Evolutionary conservation across 2,888 invertebrate genomes (phyloP), one percentile per base, ranked within the genome.

Genomic region (Noctua janthina): DNA sequence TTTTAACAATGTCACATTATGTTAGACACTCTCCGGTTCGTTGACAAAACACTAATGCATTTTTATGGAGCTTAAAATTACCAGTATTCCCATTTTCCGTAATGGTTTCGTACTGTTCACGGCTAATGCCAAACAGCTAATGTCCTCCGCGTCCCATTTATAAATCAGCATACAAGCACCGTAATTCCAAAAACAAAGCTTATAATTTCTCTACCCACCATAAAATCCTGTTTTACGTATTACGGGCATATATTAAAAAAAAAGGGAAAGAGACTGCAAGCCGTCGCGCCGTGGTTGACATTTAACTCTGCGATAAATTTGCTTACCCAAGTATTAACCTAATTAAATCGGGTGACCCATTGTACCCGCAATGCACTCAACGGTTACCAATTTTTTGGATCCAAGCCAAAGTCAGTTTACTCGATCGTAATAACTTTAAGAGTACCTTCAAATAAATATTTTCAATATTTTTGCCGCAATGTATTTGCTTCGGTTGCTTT

Each of bases 291-390:
- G 76, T 64, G 79, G 87, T 87, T 85, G 82, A 87, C 81, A 81
- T 81, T 85, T 83, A 87, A 82, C 80, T 76, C 75, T 39, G 51
- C 74, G 43, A 83, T 89, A 88, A 88, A 83, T 89, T 88, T 23
- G 69, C 79, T 70, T 83, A 84, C 88, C 78, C 74, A 79, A 82
- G 84, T 89, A 82, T 87, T 89, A 90, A 88, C 90, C 90, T 89
- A 89, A 89, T 89, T 89, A 90, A 89, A 79, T 78, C 66, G 80
- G 78, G 76, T 79, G 80, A 83, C 82, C 83, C 78, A 82, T 81
- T 78, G 84, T 88, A 76, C 86, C 89, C 82, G 82, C 89, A 89
- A 72, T 90, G 87, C 90, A 86, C 87, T 89, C 79, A 76, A 77
- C 86, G 86, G 81, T 75, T 76, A 82, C 86, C 82, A 87, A 81